phyloP scores from a whole-genome alignment of 2,797 vertebrate genomes.

The Epinephelus malabaricus region DNA sequence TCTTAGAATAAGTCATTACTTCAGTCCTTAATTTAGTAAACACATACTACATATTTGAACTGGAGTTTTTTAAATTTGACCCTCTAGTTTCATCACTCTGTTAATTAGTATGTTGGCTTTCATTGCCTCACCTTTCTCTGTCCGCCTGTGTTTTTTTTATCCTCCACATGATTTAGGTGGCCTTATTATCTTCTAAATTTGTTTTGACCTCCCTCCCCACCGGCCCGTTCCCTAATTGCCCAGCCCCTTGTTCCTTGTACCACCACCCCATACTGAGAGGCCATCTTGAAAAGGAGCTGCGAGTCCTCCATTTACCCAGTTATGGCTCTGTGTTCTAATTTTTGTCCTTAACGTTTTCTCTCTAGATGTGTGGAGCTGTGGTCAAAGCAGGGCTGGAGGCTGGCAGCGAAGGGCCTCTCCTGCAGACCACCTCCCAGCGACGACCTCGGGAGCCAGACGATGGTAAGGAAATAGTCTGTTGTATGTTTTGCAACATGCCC shows the following conservation, averaged over 20 bases:
- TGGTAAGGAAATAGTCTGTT: constrained; percentile 77
- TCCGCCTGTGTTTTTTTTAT: not conserved
- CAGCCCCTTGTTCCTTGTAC: constrained; percentile 53
- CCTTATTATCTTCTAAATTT: constrained; percentile 3
- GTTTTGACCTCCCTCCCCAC: constrained; percentile 39
- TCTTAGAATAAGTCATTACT: not conserved
- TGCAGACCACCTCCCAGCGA: constrained; percentile 88
- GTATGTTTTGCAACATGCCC: too few species aligned
- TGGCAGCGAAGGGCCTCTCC: constrained; percentile 72
- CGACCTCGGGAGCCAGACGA: constrained; percentile 85
- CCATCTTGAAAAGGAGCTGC: constrained; percentile 90
- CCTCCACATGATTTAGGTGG: not conserved
- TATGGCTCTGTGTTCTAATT: constrained; percentile 75
- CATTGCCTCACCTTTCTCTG: not conserved
- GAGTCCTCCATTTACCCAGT: constrained; percentile 91
- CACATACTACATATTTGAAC: not conserved
- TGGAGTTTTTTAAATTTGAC: not conserved
- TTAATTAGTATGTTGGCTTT: constrained; percentile 16
- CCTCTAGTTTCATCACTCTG: constrained; percentile 9
- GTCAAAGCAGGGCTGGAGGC: constrained; percentile 76
- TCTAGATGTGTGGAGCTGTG: constrained; percentile 83
- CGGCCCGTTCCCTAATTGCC: constrained; percentile 52
- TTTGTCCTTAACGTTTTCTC: constrained; percentile 48
- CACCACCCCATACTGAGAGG: constrained; percentile 69
- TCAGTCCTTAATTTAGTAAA: constrained; percentile 18